These are phyloP conservation scores for Mus spretus DNA, from an alignment of 2,797 vertebrate species.

Conservation along the genomic window DNA sequence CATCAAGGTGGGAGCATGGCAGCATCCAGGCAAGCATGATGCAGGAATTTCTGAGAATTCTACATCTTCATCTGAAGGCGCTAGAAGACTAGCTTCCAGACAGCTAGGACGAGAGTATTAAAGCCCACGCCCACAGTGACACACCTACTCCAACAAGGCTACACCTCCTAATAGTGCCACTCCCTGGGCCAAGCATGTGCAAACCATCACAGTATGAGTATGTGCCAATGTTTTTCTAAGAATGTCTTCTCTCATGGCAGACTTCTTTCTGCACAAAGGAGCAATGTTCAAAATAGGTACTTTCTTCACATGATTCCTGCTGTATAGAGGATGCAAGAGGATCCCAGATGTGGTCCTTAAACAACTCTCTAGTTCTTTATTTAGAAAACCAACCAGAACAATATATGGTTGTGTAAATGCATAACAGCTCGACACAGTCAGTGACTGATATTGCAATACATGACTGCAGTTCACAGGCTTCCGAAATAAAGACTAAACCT, in stretches of 20 bases:
- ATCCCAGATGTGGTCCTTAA: neutral
- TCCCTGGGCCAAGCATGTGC: too few relatives aligned
- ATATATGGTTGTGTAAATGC: neutral
- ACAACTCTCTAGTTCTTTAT: neutral
- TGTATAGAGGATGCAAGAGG: neutral
- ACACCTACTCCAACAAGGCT: too few relatives aligned
- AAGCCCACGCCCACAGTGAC: too few relatives aligned
- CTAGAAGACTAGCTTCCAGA: neutral
- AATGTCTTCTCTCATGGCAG: neutral
- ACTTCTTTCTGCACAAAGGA: neutral
- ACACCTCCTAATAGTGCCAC: too few relatives aligned
- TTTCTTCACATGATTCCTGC: neutral
- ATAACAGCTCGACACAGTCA: neutral
- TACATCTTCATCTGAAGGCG: too few relatives aligned
- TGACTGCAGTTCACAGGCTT: conserved; percentile 20
- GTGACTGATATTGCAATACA: neutral
- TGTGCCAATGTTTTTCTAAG: conserved; percentile 62
- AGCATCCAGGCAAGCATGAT: neutral
- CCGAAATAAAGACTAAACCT: neutral
- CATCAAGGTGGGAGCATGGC: neutral
- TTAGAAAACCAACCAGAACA: neutral
- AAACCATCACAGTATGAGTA: neutral
- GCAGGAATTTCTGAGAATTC: too few relatives aligned
- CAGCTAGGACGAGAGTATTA: too few relatives aligned
- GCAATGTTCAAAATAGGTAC: neutral